Percentiles rank a stretch among this genome's conserved stretches.
Conservation (phyloP, 2,113 vertebrate species). For the Albula goreensis region DNA sequence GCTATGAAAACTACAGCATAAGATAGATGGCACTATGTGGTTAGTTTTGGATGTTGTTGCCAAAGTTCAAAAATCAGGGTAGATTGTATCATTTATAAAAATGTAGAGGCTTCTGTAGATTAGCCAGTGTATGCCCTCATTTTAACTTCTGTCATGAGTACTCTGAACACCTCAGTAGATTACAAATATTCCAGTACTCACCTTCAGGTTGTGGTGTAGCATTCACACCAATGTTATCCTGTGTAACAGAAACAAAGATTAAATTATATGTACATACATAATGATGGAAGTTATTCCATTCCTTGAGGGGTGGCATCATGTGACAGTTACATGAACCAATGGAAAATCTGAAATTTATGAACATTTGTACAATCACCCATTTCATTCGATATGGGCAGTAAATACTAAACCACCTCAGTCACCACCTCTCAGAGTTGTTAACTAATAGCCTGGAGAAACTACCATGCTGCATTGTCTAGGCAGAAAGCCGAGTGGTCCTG, state of each 20-base stretch:
- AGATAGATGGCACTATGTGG: background rate
- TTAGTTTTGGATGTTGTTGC: background rate
- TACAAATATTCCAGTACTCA: constrained; percentile 35
- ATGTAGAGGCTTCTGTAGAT: too few species aligned
- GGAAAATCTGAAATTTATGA: too few species aligned
- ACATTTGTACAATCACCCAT: too few species aligned
- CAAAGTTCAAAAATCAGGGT: background rate
- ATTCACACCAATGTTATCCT: constrained; percentile 69
- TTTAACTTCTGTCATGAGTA: too few species aligned
- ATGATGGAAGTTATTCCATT: background rate
- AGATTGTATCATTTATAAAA: background rate
- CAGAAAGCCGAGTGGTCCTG: background rate
- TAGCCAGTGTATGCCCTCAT: too few species aligned
- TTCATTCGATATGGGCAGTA: background rate
- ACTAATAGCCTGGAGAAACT: background rate
- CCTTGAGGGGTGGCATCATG: too few species aligned
- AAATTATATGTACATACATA: background rate
- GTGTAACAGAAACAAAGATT: constrained; percentile 16
- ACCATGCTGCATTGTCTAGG: too few species aligned
- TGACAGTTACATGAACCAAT: too few species aligned
- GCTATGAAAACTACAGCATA: background rate
- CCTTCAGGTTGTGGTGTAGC: constrained; percentile 59
- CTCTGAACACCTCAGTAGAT: too few species aligned
- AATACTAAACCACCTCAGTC: background rate
- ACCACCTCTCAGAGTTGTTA: too few species aligned